Base-by-base conservation (phyloP, 1,140 invertebrate genomes). In the Stegodyphus mimosarum region DNA sequence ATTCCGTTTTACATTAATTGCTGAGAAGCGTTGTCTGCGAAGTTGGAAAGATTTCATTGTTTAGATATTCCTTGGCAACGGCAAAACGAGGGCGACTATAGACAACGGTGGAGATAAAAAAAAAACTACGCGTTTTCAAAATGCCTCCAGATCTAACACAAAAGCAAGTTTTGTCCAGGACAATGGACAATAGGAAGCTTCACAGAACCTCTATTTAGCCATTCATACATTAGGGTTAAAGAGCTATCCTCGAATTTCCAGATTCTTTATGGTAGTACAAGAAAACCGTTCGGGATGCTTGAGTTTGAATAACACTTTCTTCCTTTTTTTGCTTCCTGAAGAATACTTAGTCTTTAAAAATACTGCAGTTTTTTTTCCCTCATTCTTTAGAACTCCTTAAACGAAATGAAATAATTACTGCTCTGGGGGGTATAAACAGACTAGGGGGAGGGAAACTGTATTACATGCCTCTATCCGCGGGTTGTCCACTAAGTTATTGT, bases 381-480 rank as follows among this genome's bases (percentile, higher is more conserved):
- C 6, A 7, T 81, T 6, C 55, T 49, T 77, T 17, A 13, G 9
- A 7, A 63, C 9, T 9, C 7, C 50, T 52, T 48, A 33, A 64
- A 13, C 33, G 55, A 63, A 72, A 72, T 81, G 69, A 71, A 81
- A 81, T 81, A 81, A 81, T 81, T 81, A 72, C 64, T 70, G 18
- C 67, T 53, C 7, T 11, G 66, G 64, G 64, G 7, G 11, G 11
- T 67, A 7, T 17, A 67, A 67, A 17, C 7, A 67, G 64, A 5
- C 9, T 60, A 15, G 55, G 55, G 15, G 15, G 55, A 60, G 15
- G 9, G 5, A 2, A 60, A 15, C 55, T 11, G 15, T 60, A 4
- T 1, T 15, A 60, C 33, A 33, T 33, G 33, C 33, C 33, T 33
- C 33, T 33, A 33, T 33, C 64, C 15, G 64, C 64, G 64, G 64